A percentile compares a stretch with the other conserved stretches of the same genome.
Evolutionary conservation across 1,140 invertebrate genomes (phyloP).

Genomic region (Lamellibrachia luymesi): DNA sequence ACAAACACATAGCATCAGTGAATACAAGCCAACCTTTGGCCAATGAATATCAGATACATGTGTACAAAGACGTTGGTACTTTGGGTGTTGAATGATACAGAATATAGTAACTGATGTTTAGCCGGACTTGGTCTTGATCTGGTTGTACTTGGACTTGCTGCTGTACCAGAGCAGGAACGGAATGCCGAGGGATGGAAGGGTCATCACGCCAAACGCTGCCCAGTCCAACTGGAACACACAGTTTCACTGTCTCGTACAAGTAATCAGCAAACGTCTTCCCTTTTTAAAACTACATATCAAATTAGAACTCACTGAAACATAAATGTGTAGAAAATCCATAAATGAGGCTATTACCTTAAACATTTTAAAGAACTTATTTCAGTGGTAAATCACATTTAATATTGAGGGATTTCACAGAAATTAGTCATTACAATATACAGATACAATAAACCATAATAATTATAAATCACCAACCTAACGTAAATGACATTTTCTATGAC

Average conservation of each 20-base stretch:
- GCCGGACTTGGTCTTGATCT: constrained; percentile 41
- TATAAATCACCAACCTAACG: no score
- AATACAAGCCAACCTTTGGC: not conserved
- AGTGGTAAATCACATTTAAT: no score
- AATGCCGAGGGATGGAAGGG: constrained; percentile 88
- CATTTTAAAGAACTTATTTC: no score
- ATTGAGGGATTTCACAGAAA: no score
- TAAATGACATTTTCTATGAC: no score
- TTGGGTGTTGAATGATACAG: not conserved
- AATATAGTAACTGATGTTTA: not conserved
- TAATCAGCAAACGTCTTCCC: no score
- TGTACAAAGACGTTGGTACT: not conserved
- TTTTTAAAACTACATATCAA: no score
- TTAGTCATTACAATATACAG: no score
- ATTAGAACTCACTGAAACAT: no score
- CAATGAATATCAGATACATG: not conserved
- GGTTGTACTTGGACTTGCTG: constrained; percentile 92
- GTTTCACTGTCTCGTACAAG: not conserved
- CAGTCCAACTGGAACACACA: constrained; percentile 76
- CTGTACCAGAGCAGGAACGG: constrained; percentile 91
- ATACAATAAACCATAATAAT: no score
- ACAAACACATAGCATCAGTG: not conserved
- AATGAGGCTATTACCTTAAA: no score
- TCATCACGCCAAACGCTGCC: constrained; percentile 94
- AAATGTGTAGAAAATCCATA: no score